Conservation (phyloP, 2,113 vertebrate species). For the Balaenoptera acutorostrata region DNA sequence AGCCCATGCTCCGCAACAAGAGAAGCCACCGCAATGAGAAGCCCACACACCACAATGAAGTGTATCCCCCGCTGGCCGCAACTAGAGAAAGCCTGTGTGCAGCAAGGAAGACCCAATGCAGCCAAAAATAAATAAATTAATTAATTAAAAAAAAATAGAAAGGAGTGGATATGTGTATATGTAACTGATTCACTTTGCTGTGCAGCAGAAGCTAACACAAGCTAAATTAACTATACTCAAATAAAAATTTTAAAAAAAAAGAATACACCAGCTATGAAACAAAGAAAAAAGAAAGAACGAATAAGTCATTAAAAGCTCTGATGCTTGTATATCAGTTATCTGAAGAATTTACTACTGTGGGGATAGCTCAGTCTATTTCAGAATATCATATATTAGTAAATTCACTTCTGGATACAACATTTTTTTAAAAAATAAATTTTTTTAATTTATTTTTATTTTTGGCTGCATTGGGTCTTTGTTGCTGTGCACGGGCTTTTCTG, state of each 20-base stretch:
- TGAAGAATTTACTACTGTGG: neutral
- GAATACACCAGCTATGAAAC: neutral
- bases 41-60: too few species aligned
- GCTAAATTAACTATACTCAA: neutral
- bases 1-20: too few species aligned
- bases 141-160: neutral
- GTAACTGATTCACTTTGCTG: neutral
- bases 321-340: neutral
- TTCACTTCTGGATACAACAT: neutral
- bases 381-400: neutral
- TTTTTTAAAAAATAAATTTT: neutral
- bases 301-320: conserved; percentile 17
- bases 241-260: neutral
- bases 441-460: too few species aligned
- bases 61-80: too few species aligned
- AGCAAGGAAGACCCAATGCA: too few species aligned
- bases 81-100: too few species aligned
- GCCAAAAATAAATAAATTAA: too few species aligned
- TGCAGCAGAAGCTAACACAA: neutral
- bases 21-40: too few species aligned
- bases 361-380: neutral
- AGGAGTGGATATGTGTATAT: neutral
- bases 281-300: neutral
- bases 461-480: too few species aligned
- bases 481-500: too few species aligned